Evolutionary conservation across 2,797 vertebrate species (phyloP), one percentile per base, ranked within the genome.

Genomic region (Sebastes trivittatus): DNA sequence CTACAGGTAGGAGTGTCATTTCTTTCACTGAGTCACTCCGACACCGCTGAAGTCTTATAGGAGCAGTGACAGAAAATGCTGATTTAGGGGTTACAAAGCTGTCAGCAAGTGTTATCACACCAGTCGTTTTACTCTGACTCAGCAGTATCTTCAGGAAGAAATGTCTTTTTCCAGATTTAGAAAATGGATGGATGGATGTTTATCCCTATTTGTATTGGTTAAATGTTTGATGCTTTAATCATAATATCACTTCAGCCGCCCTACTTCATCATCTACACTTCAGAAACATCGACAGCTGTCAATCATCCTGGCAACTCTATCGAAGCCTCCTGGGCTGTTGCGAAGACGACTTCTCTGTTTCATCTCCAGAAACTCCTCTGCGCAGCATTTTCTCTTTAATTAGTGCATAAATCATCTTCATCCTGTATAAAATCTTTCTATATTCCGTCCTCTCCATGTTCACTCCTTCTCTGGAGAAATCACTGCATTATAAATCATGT

Each of bases 391-490:
- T 86, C 63, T 16, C 29, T 60, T 82, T 85, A 85, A 91, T 85
- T 77, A 84, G 67, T 23, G 71, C 62, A 88, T 87, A 82, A 86
- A 87, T 89, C 77, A 89, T 86, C 29, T 67, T 61, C 58, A 75
- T 71, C 77, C 38, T 14, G 20, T 55, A 60, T 30, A 23, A 75
- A 80, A 52, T 59, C 22, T 49, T 78, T 84, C 25, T 60, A 16
- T 77, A 58, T 81, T 80, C 34, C 36, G 1, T 80, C 64, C 29
- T 58, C 69, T 78, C 77, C 25, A 29, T 27, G 76, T 67, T 84
- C 25, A 25, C 60, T 83, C 49, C 20, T 73, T 75, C 42, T 29
- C 42, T 9, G 60, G 55, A 77, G 27, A 74, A 70, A 76, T 78
- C 30, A 7, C 34, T 67, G 30, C 34, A 58, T 70, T 66, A 67